A percentile compares a stretch with the other conserved stretches of the same genome.
Evolutionary conservation across 2,888 invertebrate species (phyloP).

Genomic region (Yponomeuta sedellus): DNA sequence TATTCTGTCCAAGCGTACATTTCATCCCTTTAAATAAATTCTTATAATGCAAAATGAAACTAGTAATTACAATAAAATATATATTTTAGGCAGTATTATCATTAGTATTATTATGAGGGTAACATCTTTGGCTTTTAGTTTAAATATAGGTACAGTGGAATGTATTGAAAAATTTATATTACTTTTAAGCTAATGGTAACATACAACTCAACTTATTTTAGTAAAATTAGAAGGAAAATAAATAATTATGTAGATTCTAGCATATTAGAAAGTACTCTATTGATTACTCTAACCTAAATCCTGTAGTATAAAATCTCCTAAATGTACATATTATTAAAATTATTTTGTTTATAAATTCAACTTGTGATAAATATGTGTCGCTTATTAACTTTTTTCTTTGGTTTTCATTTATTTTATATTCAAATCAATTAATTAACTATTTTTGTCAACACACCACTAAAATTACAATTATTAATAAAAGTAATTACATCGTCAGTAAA

Average conservation of each 20-base stretch:
- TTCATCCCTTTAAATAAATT: background rate
- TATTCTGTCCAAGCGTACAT: background rate
- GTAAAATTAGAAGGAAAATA: background rate
- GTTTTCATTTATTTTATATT: background rate
- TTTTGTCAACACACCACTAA: conserved; percentile 31
- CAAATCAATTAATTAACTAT: conserved; percentile 17
- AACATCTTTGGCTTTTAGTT: background rate
- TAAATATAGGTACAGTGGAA: conserved; percentile 1
- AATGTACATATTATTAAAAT: conserved; percentile 19
- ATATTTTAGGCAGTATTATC: background rate
- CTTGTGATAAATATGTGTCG: conserved; percentile 39
- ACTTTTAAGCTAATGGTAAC: background rate
- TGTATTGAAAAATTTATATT: background rate
- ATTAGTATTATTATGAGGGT: background rate
- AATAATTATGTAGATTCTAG: background rate
- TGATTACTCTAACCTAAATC: background rate
- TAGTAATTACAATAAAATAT: background rate
- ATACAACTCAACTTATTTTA: background rate
- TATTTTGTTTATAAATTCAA: conserved; percentile 45
- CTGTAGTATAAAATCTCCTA: conserved; percentile 39
- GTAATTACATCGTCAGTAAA: background rate
- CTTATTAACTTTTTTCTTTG: background rate
- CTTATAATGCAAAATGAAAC: no score
- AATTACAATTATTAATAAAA: conserved; percentile 23
- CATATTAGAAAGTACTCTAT: background rate